phyloP scores from a whole-genome alignment of 2,113 vertebrate species.

The Nyctibius bracteatus region DNA sequence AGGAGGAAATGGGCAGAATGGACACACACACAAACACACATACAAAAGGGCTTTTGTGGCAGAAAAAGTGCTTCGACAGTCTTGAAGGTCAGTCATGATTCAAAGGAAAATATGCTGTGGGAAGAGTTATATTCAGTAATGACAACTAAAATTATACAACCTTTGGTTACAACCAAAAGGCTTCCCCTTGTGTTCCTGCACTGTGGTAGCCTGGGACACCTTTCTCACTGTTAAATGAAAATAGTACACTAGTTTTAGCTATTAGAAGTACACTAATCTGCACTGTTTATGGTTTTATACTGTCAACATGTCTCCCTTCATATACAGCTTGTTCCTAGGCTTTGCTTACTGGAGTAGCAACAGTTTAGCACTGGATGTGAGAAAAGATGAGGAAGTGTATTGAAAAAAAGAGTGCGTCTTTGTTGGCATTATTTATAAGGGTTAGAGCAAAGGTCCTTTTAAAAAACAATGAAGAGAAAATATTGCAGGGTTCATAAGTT shows the following conservation, averaged over 20 bases:
- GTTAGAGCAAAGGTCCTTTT: slow-evolving; percentile 17
- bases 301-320: neutral
- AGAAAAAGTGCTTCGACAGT: neutral
- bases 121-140: neutral
- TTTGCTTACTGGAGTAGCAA: neutral
- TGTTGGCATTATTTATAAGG: slow-evolving; percentile 3
- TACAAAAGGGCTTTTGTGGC: slow-evolving; percentile 53
- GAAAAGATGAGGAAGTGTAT: neutral
- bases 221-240: neutral
- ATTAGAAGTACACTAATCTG: neutral
- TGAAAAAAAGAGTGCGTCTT: neutral
- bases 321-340: neutral
- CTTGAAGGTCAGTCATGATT: slow-evolving; percentile 54
- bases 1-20: slow-evolving; percentile 35
- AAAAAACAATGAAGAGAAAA: slow-evolving; percentile 29
- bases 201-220: neutral
- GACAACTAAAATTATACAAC: neutral
- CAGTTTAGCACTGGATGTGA: neutral
- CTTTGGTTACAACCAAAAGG: neutral
- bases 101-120: neutral
- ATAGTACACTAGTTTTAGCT: neutral
- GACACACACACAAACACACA: neutral
- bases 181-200: neutral
- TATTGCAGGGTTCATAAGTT: neutral
- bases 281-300: neutral